Conservation (phyloP, 2,797 vertebrate genomes). For the Peromyscus attwateri region DNA sequence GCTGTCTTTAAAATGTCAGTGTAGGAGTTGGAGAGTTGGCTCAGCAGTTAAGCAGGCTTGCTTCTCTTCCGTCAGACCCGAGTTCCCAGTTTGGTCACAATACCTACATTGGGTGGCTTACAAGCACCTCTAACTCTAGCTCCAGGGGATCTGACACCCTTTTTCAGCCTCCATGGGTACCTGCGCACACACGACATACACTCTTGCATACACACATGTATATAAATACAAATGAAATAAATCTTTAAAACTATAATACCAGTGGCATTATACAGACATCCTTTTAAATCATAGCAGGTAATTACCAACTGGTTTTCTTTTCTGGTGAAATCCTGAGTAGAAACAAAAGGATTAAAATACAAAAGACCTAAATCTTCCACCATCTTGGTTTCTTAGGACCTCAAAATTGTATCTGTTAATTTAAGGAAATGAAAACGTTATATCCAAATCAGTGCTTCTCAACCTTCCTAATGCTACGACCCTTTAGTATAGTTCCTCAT, state of each 20-base stretch:
- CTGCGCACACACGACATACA: neutral
- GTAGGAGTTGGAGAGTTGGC: neutral
- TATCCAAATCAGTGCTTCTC: neutral
- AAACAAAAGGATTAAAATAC: slow-evolving; percentile 60
- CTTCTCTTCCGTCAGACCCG: neutral
- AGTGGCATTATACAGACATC: neutral
- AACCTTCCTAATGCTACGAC: neutral
- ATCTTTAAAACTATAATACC: neutral
- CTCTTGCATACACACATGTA: neutral
- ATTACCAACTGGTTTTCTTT: slow-evolving; percentile 27
- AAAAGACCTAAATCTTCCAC: neutral
- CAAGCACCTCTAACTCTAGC: neutral
- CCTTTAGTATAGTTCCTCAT: neutral
- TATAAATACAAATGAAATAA: neutral
- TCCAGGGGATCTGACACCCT: neutral
- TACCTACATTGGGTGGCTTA: neutral
- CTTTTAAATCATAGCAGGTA: slow-evolving; percentile 8
- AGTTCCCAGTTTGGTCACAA: neutral
- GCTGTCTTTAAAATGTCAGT: neutral
- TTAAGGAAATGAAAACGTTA: slow-evolving; percentile 36
- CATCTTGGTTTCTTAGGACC: neutral
- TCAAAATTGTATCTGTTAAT: slow-evolving; percentile 32
- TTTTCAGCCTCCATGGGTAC: neutral
- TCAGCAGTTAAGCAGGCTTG: neutral
- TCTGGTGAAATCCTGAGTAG: neutral